Conservation (phyloP, 1,140 invertebrate genomes). For the Listronotus bonariensis region DNA sequence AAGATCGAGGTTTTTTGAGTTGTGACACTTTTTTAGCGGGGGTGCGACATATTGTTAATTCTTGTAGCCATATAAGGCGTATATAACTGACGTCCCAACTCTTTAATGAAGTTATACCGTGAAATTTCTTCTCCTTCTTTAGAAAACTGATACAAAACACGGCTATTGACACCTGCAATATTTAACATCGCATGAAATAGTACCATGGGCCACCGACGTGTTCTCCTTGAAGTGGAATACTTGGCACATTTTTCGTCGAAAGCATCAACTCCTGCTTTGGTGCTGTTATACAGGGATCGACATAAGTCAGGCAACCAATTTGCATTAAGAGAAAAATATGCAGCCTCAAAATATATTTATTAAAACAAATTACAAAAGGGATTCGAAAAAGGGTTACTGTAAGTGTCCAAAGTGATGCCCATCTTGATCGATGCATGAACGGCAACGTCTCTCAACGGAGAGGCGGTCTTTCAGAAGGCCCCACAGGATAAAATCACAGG, state of each 20-base stretch:
- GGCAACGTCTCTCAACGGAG: no score
- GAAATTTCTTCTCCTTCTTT: constrained; percentile 8
- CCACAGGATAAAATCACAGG: no score
- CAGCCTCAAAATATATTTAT: no score
- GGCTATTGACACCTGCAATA: constrained; percentile 11
- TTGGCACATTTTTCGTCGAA: constrained; percentile 15
- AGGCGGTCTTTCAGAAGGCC: no score
- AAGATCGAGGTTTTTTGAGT: no score
- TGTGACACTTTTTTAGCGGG: no score
- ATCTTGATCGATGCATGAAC: no score
- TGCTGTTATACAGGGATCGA: constrained; percentile 13
- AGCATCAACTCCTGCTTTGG: constrained; percentile 16
- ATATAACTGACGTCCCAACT: constrained; percentile 8
- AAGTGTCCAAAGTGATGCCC: no score
- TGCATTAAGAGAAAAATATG: no score
- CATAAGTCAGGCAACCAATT: no score
- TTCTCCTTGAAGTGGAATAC: constrained; percentile 12
- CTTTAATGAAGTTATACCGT: constrained; percentile 8
- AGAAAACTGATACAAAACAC: constrained; percentile 18
- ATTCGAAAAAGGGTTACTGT: no score
- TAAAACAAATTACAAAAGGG: no score
- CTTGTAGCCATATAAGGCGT: background rate
- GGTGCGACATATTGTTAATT: background rate
- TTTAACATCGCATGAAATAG: constrained; percentile 12
- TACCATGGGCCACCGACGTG: constrained; percentile 5